Evolutionary conservation across 2,888 invertebrate genomes (phyloP).

Genomic region (Phengaris arion): DNA sequence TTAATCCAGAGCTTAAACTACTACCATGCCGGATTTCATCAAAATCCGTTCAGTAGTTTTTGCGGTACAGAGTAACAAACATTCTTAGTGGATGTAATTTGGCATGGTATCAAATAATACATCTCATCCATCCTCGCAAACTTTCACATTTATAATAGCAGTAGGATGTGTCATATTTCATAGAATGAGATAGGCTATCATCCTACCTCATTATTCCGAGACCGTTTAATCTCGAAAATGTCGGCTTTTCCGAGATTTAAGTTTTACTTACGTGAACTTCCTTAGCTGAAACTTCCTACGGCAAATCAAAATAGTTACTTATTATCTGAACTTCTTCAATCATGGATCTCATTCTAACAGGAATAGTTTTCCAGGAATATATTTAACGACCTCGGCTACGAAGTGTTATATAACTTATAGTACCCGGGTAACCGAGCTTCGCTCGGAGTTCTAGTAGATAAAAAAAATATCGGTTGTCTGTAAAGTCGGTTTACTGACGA

Average conservation of each 20-base stretch:
- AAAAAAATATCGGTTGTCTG: no score
- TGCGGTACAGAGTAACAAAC: no score
- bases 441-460: no score
- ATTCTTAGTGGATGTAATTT: no score
- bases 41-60: no score
- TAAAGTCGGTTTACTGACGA: no score
- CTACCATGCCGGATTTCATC: no score
- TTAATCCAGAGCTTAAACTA: no score
- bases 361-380: not conserved
- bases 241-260: conserved; percentile 11
- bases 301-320: conserved; percentile 21
- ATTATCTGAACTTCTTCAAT: conserved; percentile 23
- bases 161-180: not conserved
- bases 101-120: no score
- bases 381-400: not conserved
- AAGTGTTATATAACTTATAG: not conserved
- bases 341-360: conserved; percentile 1
- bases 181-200: not conserved
- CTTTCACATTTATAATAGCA: no score
- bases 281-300: not conserved
- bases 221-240: conserved; percentile 35
- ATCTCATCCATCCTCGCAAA: no score
- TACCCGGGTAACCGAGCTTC: no score
- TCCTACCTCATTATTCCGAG: conserved; percentile 33
- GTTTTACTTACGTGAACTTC: conserved; percentile 19